phyloP scores from a whole-genome alignment of 35 echinoderm and acorn worm genomes.

The Heliocidaris erythrogramma region DNA sequence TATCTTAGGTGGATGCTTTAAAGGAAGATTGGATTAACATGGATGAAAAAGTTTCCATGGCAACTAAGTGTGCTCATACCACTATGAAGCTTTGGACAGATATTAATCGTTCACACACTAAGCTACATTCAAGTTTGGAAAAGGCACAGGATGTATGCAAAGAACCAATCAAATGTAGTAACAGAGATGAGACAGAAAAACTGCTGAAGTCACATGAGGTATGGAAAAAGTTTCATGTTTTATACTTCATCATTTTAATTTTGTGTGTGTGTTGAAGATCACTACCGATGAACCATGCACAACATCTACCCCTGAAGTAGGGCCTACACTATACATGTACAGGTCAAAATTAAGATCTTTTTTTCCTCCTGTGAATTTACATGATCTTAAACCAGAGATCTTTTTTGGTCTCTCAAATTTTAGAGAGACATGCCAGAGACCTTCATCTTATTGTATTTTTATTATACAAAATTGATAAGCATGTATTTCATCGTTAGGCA shows the following conservation, averaged over 20 bases:
- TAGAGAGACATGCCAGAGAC: too few relatives aligned
- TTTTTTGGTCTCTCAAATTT: too few relatives aligned
- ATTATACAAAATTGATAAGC: too few relatives aligned
- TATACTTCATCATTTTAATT: background rate
- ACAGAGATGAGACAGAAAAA: conserved; percentile 54
- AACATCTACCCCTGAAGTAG: too few relatives aligned
- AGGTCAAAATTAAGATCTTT: too few relatives aligned
- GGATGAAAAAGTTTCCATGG: conserved; percentile 14
- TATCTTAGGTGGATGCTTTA: background rate
- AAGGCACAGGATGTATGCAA: conserved; percentile 40
- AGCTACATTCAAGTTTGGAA: background rate
- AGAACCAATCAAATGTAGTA: conserved; percentile 66
- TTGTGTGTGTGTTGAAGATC: background rate
- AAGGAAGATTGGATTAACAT: conserved; percentile 21
- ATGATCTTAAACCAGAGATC: too few relatives aligned
- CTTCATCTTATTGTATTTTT: too few relatives aligned
- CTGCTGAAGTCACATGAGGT: conserved; percentile 57
- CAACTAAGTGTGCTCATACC: conserved; percentile 14
- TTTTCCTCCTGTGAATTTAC: too few relatives aligned
- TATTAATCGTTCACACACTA: background rate
- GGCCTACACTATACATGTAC: too few relatives aligned
- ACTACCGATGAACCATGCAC: background rate
- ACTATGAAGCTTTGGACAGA: background rate
- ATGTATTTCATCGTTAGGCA: too few relatives aligned
- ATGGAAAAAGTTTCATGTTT: background rate